Conservation (phyloP, 2,888 invertebrate species). For the Euproctis similis region DNA sequence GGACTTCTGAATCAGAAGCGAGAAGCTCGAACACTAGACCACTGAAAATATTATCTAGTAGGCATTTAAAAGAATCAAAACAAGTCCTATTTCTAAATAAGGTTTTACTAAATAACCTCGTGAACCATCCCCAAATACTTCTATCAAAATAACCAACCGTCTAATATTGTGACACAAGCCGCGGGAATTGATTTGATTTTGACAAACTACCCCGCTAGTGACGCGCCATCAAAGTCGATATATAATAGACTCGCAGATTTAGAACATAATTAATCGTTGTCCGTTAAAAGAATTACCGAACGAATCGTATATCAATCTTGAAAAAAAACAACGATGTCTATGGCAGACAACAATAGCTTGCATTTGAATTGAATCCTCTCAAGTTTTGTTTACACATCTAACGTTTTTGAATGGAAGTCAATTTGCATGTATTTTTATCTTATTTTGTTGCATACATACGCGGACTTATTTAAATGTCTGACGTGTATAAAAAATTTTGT, state of each 20-base stretch:
- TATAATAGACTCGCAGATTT: slow-evolving; percentile 54
- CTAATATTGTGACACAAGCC: slow-evolving; percentile 42
- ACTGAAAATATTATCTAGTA: no score
- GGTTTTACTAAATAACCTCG: no score
- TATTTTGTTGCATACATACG: slow-evolving; percentile 15
- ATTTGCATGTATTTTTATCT: slow-evolving; percentile 28
- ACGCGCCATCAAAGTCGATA: slow-evolving; percentile 53
- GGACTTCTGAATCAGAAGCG: no score
- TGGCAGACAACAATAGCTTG: slow-evolving; percentile 65
- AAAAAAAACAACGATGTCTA: slow-evolving; percentile 47
- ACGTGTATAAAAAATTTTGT: no score
- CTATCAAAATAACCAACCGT: slow-evolving; percentile 3
- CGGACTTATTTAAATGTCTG: slow-evolving; percentile 18
- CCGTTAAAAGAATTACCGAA: slow-evolving; percentile 34
- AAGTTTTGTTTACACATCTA: slow-evolving; percentile 46
- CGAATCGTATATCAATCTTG: slow-evolving; percentile 46
- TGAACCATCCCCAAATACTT: neutral
- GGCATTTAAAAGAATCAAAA: no score
- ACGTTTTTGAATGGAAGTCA: slow-evolving; percentile 36
- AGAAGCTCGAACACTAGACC: no score
- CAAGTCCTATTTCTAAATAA: no score
- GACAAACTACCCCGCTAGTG: slow-evolving; percentile 53
- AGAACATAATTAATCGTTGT: slow-evolving; percentile 55
- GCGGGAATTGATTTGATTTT: slow-evolving; percentile 34
- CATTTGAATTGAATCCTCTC: slow-evolving; percentile 65